Evolutionary conservation across 2,797 vertebrate species (phyloP).

Genomic region (Sebastes oblongus): DNA sequence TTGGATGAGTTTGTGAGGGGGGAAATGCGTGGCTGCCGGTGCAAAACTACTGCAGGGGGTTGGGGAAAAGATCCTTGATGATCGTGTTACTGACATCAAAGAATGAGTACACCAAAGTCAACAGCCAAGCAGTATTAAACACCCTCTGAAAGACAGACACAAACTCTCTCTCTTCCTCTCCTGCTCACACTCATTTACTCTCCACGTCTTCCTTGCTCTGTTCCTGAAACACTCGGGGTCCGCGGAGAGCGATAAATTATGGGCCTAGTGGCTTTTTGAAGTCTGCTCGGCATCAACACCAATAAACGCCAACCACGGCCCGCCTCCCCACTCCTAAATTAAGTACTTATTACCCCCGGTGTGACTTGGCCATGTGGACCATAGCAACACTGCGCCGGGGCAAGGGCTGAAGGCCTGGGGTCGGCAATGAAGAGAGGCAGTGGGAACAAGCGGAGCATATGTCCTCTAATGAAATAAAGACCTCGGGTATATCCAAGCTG

Average conservation of each 20-base stretch:
- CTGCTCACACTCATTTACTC: constrained; percentile 68
- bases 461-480: constrained; percentile 67
- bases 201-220: constrained; percentile 57
- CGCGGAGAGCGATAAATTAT: constrained; percentile 76
- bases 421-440: constrained; percentile 31
- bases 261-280: constrained; percentile 77
- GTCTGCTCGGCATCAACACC: constrained; percentile 77
- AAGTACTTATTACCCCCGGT: constrained; percentile 77
- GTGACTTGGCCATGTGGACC: constrained; percentile 66
- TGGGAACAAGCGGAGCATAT: constrained; percentile 57
- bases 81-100: constrained; percentile 81
- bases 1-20: constrained; percentile 65
- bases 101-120: constrained; percentile 74
- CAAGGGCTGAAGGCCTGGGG: constrained; percentile 36
- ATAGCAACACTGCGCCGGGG: constrained; percentile 36
- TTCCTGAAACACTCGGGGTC: constrained; percentile 71
- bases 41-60: constrained; percentile 69
- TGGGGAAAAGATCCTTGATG: constrained; percentile 70
- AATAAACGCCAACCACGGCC: constrained; percentile 73
- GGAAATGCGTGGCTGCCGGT: constrained; percentile 43
- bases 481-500: constrained; percentile 36
- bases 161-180: constrained; percentile 51
- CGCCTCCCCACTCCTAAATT: constrained; percentile 76
- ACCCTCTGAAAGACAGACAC: constrained; percentile 61
- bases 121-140: constrained; percentile 75